These are phyloP conservation scores for Peromyscus aztecus DNA, from an alignment of 2,797 vertebrate genomes.

Conservation along the genomic window DNA sequence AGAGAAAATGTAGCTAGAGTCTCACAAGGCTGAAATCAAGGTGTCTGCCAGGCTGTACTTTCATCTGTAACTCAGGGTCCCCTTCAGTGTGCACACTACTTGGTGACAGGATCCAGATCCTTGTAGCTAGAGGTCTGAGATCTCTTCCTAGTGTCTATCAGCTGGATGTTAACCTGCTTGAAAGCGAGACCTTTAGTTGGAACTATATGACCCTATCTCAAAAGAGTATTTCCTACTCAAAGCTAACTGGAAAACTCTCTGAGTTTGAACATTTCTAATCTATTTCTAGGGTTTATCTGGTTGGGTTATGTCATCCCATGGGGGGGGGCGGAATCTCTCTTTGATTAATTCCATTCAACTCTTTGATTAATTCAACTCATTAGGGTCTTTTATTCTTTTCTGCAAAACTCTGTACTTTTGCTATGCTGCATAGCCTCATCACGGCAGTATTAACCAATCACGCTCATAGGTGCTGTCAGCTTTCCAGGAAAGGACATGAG, in stretches of 20 bases:
- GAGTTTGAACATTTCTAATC: not conserved
- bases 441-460: not conserved
- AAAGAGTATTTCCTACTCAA: not conserved
- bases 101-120: not conserved
- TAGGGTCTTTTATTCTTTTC: not conserved
- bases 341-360: not conserved
- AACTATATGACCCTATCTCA: not conserved
- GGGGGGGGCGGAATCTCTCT: not conserved
- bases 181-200: not conserved
- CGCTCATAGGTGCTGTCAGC: not conserved
- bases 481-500: not conserved
- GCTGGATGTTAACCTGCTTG: not conserved
- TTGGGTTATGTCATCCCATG: not conserved
- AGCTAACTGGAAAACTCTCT: not conserved
- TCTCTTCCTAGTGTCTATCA: not conserved
- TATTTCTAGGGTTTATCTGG: not conserved
- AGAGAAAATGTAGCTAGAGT: not conserved
- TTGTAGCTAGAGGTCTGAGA: not conserved
- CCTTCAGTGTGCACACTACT: not conserved
- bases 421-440: not conserved
- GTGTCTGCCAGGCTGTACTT: not conserved
- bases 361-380: not conserved
- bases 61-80: not conserved
- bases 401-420: not conserved
- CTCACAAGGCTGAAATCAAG: too few relatives aligned